phyloP scores from a whole-genome alignment of 2,888 invertebrate genomes.

The Cancer borealis region DNA sequence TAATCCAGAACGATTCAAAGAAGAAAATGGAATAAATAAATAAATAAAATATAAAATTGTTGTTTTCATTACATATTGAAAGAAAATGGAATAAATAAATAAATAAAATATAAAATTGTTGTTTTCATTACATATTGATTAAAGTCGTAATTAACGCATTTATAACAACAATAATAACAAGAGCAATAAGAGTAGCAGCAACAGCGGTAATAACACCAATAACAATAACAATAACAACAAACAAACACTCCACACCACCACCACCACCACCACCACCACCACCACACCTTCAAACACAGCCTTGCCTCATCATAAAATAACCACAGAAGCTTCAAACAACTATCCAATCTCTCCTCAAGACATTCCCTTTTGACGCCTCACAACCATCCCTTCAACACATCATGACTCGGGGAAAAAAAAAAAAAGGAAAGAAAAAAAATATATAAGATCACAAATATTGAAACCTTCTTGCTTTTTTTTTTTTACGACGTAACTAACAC shows the following conservation, averaged over 20 bases:
- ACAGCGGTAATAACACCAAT: background rate
- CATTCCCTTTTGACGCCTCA: conserved; percentile 13
- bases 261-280: background rate
- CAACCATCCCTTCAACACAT: background rate
- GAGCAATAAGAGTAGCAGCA: background rate
- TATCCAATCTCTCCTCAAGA: background rate
- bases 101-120: background rate
- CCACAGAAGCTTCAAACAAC: background rate
- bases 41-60: background rate
- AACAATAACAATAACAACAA: background rate
- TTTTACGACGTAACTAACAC: background rate
- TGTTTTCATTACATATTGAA: background rate
- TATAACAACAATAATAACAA: background rate
- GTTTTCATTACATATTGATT: background rate
- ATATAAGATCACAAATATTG: background rate
- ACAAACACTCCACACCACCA: background rate
- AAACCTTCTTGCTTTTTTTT: background rate
- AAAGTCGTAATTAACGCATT: background rate
- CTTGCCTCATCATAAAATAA: background rate
- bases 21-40: background rate
- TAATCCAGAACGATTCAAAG: background rate
- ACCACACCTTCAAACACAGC: background rate
- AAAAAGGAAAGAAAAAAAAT: too few species aligned
- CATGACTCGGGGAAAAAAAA: background rate
- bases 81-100: background rate